These are phyloP conservation scores for Peromyscus californicus DNA, from an alignment of 2,113 vertebrate genomes.

Conservation along the genomic window DNA sequence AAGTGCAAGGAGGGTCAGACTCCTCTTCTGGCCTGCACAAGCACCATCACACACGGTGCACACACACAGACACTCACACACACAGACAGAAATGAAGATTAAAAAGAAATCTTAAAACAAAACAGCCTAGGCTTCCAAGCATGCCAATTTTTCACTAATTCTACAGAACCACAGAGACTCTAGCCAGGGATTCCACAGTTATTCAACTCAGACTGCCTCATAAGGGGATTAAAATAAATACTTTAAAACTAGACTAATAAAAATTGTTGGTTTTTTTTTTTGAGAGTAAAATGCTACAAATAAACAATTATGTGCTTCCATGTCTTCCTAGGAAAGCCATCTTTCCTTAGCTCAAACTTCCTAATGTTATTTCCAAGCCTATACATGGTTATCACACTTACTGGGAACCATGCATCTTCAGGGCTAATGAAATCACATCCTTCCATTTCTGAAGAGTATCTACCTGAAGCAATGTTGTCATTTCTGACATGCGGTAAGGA, in stretches of 20 bases:
- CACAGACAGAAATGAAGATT: not conserved
- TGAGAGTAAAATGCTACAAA: conserved; percentile 20
- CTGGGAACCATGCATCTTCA: not conserved
- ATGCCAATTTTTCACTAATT: conserved; percentile 10
- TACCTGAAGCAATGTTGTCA: conserved; percentile 3
- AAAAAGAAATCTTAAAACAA: not conserved
- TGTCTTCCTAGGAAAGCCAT: not conserved
- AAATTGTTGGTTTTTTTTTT: not conserved
- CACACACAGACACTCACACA: not conserved
- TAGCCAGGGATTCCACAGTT: not conserved
- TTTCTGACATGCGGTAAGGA: not conserved
- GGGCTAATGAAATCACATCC: conserved; percentile 4
- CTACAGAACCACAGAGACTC: not conserved
- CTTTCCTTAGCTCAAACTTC: conserved; percentile 8
- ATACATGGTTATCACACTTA: not conserved
- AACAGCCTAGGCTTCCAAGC: conserved; percentile 5
- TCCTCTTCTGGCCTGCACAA: not conserved
- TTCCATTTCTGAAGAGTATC: conserved; percentile 12
- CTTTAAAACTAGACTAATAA: conserved; percentile 50
- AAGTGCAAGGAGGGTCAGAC: not conserved
- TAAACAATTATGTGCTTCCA: conserved; percentile 22
- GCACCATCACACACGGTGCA: not conserved
- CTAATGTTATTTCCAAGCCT: conserved; percentile 15
- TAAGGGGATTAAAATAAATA: conserved; percentile 15
- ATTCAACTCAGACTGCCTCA: conserved; percentile 39